Base-by-base conservation (phyloP, 2,797 vertebrate species). In the Chrysocyon brachyurus region DNA sequence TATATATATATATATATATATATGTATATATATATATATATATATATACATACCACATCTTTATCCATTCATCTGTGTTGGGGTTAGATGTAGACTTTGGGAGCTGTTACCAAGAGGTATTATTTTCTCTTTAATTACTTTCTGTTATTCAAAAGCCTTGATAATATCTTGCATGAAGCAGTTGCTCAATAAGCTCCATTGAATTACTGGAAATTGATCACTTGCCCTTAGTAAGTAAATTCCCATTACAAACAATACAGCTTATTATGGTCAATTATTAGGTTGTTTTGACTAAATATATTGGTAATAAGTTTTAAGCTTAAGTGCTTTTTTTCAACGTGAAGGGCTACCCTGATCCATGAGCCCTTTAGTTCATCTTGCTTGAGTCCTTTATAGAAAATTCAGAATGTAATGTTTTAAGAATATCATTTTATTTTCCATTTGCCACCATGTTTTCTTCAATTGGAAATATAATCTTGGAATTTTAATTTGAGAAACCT, bases 41-140 rank as follows among this genome's bases (percentile, higher is more conserved):
- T 7, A 40, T 40, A 40, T 40, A 40, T 46, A 46, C 40, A 46
- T 46, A 46, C 40, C 7, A 46, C 40, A 46, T 46, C 40, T 46
- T 46, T 46, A 46, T 46, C 40, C 40, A 46, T 46, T 46, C 40
- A 46, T 46, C 40, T 46, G 40, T 46, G 40, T 63, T 14, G 61
- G 19, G 12, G 61, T 91, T 11, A 93, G 12, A 52, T 92, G 12
- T 24, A 63, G 7, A 36, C 22, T 63, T 95, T 3, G 83, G 4
- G 24, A 3, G 2, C 31, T 24, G 1, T 78, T 91, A 92, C 4
- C 21, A 63, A n/a, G 14, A 91, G 33, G 31, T 15, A 11, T 5
- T 94, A 66, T 90, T 82, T 94, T 92, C 64, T 75, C 6, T 79
- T 82, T 87, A 72, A 82, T 73, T 90, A 40, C 68, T 88, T 92